These are phyloP conservation scores for Epistrophe grossulariae DNA, from an alignment of 2,888 invertebrate species.

Conservation along the genomic window DNA sequence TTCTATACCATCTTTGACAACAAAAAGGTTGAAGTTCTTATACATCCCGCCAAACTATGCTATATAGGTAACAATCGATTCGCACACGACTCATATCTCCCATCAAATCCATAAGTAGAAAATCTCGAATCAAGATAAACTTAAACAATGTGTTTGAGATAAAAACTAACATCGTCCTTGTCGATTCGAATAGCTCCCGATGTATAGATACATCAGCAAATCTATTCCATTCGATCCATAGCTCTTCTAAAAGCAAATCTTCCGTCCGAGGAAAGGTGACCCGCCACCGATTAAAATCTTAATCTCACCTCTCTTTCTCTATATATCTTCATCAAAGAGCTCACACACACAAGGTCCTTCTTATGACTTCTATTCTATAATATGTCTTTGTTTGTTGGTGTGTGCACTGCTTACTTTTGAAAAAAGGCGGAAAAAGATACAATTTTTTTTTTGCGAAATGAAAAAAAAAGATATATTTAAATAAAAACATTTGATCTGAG, in stretches of 20 bases:
- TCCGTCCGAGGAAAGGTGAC: constrained; percentile 67
- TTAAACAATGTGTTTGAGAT: constrained; percentile 57
- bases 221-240: constrained; percentile 19
- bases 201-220: constrained; percentile 25
- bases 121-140: constrained; percentile 67
- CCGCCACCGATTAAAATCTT: constrained; percentile 71
- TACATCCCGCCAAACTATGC: constrained; percentile 52
- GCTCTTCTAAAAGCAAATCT: constrained; percentile 25
- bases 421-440: constrained; percentile 46
- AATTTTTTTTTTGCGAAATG: constrained; percentile 32
- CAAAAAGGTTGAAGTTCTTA: constrained; percentile 21
- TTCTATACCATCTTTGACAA: constrained; percentile 28
- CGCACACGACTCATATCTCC: constrained; percentile 61
- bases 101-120: constrained; percentile 70
- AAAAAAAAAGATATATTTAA: constrained; percentile 51
- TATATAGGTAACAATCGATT: constrained; percentile 54
- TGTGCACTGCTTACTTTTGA: constrained; percentile 63
- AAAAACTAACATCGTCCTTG: constrained; percentile 55
- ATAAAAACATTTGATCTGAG: constrained; percentile 67
- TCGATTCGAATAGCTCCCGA: constrained; percentile 42
- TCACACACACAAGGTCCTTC: constrained; percentile 43
- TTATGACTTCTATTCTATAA: constrained; percentile 26
- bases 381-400: constrained; percentile 40
- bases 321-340: constrained; percentile 39
- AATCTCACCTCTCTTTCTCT: constrained; percentile 62